These are phyloP conservation scores for Megastigmus dorsalis DNA, from an alignment of 2,888 invertebrate genomes.

Conservation along the genomic window DNA sequence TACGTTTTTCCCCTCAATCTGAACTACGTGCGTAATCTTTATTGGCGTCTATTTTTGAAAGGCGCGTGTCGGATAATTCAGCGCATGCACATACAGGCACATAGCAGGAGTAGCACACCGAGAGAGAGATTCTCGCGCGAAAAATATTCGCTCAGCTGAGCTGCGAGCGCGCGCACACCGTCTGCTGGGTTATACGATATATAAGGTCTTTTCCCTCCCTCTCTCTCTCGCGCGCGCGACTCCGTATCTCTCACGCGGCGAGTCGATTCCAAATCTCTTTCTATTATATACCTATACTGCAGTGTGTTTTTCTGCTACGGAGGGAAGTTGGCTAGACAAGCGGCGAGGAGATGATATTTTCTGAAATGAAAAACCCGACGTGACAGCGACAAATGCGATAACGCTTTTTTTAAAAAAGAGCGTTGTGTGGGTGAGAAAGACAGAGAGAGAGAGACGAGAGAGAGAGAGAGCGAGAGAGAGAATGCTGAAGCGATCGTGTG, in stretches of 20 bases:
- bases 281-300: too few relatives aligned
- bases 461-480: too few relatives aligned
- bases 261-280: too few relatives aligned
- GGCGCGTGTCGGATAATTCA: background rate
- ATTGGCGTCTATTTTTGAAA: constrained; percentile 39
- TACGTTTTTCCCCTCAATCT: background rate
- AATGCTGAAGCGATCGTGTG: background rate
- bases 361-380: background rate
- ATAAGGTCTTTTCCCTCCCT: background rate
- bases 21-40: constrained; percentile 36
- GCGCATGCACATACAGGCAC: too few relatives aligned
- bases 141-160: constrained; percentile 23
- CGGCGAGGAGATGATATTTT: too few relatives aligned
- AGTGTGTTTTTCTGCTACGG: too few relatives aligned
- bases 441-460: too few relatives aligned
- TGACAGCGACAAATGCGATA: background rate
- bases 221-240: constrained; percentile 9
- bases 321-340: too few relatives aligned
- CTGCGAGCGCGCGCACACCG: background rate
- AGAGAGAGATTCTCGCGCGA: constrained; percentile 2
- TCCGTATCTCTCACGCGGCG: background rate
- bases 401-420: background rate
- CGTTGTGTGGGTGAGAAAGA: background rate
- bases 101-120: background rate
- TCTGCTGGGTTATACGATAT: background rate